These are phyloP conservation scores for Linnaemya tessellans DNA, from an alignment of 2,888 invertebrate species.

Conservation along the genomic window DNA sequence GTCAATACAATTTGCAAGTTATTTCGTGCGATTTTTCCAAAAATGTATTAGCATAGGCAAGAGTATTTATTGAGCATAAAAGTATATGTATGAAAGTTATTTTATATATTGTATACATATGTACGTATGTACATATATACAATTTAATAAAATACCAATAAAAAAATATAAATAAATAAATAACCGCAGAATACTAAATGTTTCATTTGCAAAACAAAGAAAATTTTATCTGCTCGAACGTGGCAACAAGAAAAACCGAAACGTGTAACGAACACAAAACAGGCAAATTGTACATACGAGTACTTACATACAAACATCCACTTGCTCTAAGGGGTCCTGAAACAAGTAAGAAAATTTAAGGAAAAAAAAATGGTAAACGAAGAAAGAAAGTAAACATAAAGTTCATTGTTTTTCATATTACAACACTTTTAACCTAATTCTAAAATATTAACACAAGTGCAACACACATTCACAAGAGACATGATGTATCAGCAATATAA, in stretches of 20 bases:
- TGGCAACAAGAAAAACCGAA: constrained; percentile 42
- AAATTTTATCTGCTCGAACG: constrained; percentile 61
- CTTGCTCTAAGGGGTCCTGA: background rate
- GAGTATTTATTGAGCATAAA: constrained; percentile 37
- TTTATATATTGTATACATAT: no score
- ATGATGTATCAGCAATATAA: constrained; percentile 29
- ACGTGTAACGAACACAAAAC: constrained; percentile 40
- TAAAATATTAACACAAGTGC: constrained; percentile 64
- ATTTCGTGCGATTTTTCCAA: background rate
- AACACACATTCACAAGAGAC: constrained; percentile 32
- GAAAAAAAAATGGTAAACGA: constrained; percentile 31
- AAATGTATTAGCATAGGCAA: background rate
- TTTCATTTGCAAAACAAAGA: constrained; percentile 48
- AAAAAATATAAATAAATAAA: constrained; percentile 44
- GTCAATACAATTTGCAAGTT: constrained; percentile 56
- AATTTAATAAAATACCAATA: constrained; percentile 62
- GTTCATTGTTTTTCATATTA: constrained; percentile 70
- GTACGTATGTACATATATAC: no score
- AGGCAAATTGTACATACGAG: background rate
- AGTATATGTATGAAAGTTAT: constrained; percentile 19
- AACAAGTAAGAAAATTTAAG: constrained; percentile 14
- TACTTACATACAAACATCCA: background rate
- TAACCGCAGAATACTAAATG: constrained; percentile 63
- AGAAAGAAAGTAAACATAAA: constrained; percentile 60
- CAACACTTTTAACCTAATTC: constrained; percentile 72